Conservation (phyloP, 2,797 vertebrate species). For the Enteromius anoplus region DNA sequence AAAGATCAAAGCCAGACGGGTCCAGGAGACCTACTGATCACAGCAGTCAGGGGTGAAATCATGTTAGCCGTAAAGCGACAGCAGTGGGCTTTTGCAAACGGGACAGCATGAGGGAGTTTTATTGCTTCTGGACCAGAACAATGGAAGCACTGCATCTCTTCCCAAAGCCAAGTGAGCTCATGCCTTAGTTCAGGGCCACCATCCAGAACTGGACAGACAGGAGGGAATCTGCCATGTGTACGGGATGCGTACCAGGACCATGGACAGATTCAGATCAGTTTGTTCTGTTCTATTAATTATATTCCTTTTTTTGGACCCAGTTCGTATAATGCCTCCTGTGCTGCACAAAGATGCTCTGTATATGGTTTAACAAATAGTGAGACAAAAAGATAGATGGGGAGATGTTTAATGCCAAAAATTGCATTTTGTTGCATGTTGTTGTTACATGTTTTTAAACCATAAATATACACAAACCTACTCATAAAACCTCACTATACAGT, state of each 20-base stretch:
- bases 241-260: conserved; percentile 39
- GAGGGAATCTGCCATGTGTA: conserved; percentile 61
- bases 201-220: conserved; percentile 67
- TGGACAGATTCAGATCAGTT: conserved; percentile 49
- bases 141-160: conserved; percentile 71
- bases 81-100: conserved; percentile 49
- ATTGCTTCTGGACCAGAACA: conserved; percentile 78
- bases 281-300: conserved; percentile 32
- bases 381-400: background rate
- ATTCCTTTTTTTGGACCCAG: conserved; percentile 39
- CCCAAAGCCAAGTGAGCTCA: conserved; percentile 75
- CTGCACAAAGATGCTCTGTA: conserved; percentile 12
- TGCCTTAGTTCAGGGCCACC: conserved; percentile 62
- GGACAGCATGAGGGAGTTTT: conserved; percentile 71
- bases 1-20: conserved; percentile 79
- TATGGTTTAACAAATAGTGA: background rate
- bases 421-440: background rate
- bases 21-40: conserved; percentile 72
- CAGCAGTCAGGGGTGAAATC: conserved; percentile 63
- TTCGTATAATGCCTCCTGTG: conserved; percentile 8
- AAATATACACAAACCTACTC: conserved; percentile 1
- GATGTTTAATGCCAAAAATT: background rate
- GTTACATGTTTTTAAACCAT: background rate
- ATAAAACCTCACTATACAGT: background rate
- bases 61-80: conserved; percentile 59